These are phyloP conservation scores for Nomada fucata DNA, from an alignment of 2,888 invertebrate genomes.

Conservation along the genomic window DNA sequence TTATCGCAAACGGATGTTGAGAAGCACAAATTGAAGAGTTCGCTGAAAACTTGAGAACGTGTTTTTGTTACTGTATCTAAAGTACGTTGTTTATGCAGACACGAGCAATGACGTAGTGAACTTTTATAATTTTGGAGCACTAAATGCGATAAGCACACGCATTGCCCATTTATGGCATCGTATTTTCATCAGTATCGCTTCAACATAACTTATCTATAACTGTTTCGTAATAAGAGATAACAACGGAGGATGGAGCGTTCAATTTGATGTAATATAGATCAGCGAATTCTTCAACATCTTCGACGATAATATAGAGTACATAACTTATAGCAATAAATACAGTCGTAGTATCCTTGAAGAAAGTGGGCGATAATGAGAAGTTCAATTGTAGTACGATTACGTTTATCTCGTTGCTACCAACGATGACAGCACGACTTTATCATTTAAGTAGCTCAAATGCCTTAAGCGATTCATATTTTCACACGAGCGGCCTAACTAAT, in stretches of 20 bases:
- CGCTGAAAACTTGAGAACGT: neutral
- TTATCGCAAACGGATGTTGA: neutral
- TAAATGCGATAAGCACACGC: neutral
- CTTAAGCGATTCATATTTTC: neutral
- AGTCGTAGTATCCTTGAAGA: neutral
- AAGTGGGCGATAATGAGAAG: neutral
- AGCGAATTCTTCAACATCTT: neutral
- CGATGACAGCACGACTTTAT: neutral
- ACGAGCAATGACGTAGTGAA: neutral
- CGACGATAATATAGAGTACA: neutral
- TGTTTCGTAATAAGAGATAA: neutral
- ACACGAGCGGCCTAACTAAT: neutral
- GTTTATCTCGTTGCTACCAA: neutral
- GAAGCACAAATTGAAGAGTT: neutral
- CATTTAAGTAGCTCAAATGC: neutral
- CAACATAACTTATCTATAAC: neutral
- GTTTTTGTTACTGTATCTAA: neutral
- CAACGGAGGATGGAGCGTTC: neutral
- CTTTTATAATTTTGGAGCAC: neutral
- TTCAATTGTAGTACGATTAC: neutral
- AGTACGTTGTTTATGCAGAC: neutral
- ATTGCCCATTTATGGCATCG: neutral
- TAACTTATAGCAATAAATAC: neutral
- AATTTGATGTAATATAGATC: neutral
- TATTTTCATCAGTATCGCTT: neutral